Percentiles rank a stretch among this genome's conserved stretches.
Evolutionary conservation across 2,888 invertebrate genomes (phyloP).

Genomic region (Cephonodes hylas): DNA sequence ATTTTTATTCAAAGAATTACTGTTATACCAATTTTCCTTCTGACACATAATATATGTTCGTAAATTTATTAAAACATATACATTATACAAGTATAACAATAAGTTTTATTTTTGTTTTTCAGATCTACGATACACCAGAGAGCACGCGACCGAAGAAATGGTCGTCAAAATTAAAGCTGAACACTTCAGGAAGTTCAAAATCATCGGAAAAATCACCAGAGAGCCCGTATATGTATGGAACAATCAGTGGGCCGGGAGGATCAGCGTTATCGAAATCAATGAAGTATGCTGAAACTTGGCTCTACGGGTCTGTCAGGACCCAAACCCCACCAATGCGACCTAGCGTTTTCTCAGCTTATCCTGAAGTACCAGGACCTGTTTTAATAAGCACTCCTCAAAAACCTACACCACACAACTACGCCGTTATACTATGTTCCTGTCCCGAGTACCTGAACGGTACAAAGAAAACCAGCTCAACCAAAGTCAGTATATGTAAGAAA

Average conservation of each 20-base stretch:
- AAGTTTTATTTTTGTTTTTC: constrained; percentile 40
- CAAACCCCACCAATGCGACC: constrained; percentile 72
- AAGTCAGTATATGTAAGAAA: constrained; percentile 90
- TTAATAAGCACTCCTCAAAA: constrained; percentile 78
- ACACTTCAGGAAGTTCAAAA: constrained; percentile 70
- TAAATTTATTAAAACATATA: too few relatives aligned
- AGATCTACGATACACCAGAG: constrained; percentile 78
- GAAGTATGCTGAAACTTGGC: constrained; percentile 92
- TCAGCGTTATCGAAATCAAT: constrained; percentile 90
- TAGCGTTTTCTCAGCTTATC: constrained; percentile 74
- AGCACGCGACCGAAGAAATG: constrained; percentile 84
- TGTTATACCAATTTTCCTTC: neutral
- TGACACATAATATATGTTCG: neutral
- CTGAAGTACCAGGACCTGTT: constrained; percentile 71
- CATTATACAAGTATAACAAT: neutral
- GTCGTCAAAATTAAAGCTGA: constrained; percentile 86
- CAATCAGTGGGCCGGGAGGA: constrained; percentile 82
- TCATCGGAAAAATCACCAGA: constrained; percentile 74
- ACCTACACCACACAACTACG: constrained; percentile 83
- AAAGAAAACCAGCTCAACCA: constrained; percentile 85
- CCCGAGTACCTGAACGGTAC: constrained; percentile 90
- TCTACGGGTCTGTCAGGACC: constrained; percentile 88
- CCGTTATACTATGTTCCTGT: constrained; percentile 90
- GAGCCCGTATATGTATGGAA: constrained; percentile 74
- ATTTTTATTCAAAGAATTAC: neutral